These are phyloP conservation scores for Lutjanus campechanus DNA, from an alignment of 2,797 vertebrate species.

Conservation along the genomic window DNA sequence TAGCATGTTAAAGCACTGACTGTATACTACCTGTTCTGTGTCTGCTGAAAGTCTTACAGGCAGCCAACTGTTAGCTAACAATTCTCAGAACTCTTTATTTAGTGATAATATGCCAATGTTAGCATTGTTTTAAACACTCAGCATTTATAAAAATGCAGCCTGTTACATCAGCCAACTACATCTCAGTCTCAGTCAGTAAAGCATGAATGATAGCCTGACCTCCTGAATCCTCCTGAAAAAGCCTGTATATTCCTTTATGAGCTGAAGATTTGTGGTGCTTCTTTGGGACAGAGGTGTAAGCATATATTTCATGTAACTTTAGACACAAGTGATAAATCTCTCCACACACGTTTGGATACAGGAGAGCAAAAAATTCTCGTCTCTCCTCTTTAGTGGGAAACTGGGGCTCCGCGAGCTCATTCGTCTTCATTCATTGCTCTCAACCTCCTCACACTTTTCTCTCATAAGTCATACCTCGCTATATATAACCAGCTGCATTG, in stretches of 20 bases:
- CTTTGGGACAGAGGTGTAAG: not conserved
- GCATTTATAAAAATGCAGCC: not conserved
- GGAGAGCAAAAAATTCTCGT: conserved; percentile 21
- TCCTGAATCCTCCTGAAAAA: conserved; percentile 11
- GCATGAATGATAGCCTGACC: conserved; percentile 5
- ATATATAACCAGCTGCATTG: conserved; percentile 51
- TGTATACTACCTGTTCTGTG: no score
- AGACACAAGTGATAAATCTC: conserved; percentile 57
- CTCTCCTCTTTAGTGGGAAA: conserved; percentile 40
- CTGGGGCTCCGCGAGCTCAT: conserved; percentile 38
- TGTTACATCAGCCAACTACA: no score
- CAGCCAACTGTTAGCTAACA: not conserved
- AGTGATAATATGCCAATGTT: no score
- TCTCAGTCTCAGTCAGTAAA: not conserved
- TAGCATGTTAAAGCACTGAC: no score
- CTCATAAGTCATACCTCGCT: conserved; percentile 53
- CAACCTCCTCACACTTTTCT: conserved; percentile 35
- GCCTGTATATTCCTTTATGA: not conserved
- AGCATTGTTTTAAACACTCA: not conserved
- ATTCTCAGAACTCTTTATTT: not conserved
- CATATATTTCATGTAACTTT: conserved; percentile 36
- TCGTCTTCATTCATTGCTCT: conserved; percentile 66
- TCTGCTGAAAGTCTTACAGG: not conserved
- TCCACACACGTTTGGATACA: conserved; percentile 27
- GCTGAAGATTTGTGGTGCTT: conserved; percentile 1